Percentiles rank a stretch among this genome's conserved stretches.
Conservation (phyloP, 2,113 vertebrate genomes). For the Oncorhynchus masou region DNA sequence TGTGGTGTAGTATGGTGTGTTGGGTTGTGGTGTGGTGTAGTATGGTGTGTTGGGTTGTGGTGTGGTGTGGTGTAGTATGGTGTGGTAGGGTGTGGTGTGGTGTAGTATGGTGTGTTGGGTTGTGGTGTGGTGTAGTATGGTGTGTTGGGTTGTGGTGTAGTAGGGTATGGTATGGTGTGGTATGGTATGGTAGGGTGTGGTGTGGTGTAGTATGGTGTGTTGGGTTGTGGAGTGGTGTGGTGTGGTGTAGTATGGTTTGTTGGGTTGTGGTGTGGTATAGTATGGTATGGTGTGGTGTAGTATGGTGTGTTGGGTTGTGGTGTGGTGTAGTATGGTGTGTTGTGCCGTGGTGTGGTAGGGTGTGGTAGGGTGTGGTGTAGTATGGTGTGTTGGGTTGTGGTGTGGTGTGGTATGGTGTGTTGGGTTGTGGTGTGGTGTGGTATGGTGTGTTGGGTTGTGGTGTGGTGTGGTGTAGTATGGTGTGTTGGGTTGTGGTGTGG, state of each 20-base stretch:
- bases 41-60: rapidly evolving
- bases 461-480: rapidly evolving
- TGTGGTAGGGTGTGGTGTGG: too few species aligned
- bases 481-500: too few species aligned
- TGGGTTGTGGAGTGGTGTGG: too few species aligned
- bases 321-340: too few species aligned
- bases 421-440: too few species aligned
- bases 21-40: rapidly evolving
- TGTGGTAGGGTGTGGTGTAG: rapidly evolving
- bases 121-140: too few species aligned
- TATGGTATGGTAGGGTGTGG: rapidly evolving
- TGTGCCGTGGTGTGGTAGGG: too few species aligned
- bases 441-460: rapidly evolving
- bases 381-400: rapidly evolving
- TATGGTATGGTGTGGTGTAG: too few species aligned
- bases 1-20: rapidly evolving
- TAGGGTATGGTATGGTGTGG: too few species aligned
- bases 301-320: rapidly evolving
- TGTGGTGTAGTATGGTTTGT: rapidly evolving
- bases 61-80: rapidly evolving
- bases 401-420: rapidly evolving
- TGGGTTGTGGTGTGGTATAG: too few species aligned
- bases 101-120: too few species aligned
- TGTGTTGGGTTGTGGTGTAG: too few species aligned
- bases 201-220: rapidly evolving